phyloP scores from a whole-genome alignment of 2,113 vertebrate genomes.

The Heterotis niloticus region DNA sequence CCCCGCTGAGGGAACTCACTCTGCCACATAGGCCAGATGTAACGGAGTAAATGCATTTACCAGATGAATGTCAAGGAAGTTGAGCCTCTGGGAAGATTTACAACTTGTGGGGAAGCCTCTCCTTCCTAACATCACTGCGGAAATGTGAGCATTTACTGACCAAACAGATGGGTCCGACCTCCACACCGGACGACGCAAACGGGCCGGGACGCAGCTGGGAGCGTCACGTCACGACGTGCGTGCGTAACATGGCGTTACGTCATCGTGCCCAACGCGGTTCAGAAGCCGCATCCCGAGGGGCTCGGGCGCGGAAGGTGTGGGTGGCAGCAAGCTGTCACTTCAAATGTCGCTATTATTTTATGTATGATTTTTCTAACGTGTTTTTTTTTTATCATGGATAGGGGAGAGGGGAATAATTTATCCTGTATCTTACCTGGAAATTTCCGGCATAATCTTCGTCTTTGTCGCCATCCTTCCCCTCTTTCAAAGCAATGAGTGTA shows the following conservation, averaged over 20 bases:
- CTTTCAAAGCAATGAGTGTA: conserved; percentile 85
- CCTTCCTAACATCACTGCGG: neutral
- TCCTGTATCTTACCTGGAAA: conserved; percentile 77
- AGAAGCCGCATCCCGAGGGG: neutral
- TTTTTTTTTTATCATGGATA: neutral
- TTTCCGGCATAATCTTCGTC: conserved; percentile 88
- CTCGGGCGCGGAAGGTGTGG: no score
- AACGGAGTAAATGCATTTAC: conserved; percentile 24
- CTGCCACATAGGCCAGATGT: conserved; percentile 30
- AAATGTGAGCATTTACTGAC: neutral
- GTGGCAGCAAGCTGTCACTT: no score
- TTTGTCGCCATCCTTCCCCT: conserved; percentile 83
- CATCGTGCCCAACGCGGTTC: neutral
- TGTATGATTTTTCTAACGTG: no score
- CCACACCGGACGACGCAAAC: conserved; percentile 30
- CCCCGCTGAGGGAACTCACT: conserved; percentile 44
- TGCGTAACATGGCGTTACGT: neutral
- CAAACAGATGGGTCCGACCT: conserved; percentile 35
- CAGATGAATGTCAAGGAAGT: conserved; percentile 27
- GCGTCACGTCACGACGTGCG: neutral
- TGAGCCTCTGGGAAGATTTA: conserved; percentile 31
- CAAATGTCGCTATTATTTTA: no score
- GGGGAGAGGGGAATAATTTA: neutral
- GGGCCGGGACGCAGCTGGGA: conserved; percentile 14
- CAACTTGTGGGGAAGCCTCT: conserved; percentile 18